Percentiles rank a stretch among this genome's conserved stretches.
Conservation (phyloP, 2,888 invertebrate genomes). For the Frankliniella fusca region DNA sequence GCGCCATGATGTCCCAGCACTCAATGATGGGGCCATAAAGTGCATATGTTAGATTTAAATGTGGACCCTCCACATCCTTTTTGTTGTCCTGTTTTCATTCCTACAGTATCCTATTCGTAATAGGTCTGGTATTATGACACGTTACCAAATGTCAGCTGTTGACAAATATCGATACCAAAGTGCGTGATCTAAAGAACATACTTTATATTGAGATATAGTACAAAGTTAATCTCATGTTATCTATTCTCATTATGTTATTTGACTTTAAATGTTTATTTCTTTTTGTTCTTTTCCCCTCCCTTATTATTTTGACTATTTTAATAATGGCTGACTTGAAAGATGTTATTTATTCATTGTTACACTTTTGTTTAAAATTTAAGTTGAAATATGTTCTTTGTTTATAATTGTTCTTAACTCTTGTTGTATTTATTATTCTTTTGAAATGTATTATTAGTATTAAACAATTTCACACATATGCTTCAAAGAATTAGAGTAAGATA, state of each 20-base stretch:
- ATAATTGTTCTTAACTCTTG: background rate
- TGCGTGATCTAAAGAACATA: conserved; percentile 12
- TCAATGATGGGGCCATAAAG: background rate
- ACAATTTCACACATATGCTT: too few species aligned
- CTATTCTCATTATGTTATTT: background rate
- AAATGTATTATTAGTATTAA: too few species aligned
- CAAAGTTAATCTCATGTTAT: background rate
- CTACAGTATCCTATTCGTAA: background rate
- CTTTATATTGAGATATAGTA: background rate
- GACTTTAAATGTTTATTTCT: background rate
- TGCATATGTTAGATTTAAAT: too few species aligned
- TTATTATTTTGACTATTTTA: background rate
- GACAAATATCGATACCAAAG: conserved; percentile 25
- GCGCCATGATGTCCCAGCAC: background rate
- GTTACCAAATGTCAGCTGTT: conserved; percentile 15
- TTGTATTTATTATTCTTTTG: background rate
- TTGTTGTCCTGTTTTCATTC: background rate
- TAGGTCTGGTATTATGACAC: background rate
- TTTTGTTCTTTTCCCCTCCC: too few species aligned
- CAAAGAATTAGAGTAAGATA: too few species aligned
- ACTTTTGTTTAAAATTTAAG: background rate
- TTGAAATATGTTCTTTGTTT: background rate
- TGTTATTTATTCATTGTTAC: conserved; percentile 15
- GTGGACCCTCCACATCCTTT: background rate
- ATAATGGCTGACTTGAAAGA: background rate